phyloP scores from a whole-genome alignment of 2,113 vertebrate species.

The Colossoma macropomum region DNA sequence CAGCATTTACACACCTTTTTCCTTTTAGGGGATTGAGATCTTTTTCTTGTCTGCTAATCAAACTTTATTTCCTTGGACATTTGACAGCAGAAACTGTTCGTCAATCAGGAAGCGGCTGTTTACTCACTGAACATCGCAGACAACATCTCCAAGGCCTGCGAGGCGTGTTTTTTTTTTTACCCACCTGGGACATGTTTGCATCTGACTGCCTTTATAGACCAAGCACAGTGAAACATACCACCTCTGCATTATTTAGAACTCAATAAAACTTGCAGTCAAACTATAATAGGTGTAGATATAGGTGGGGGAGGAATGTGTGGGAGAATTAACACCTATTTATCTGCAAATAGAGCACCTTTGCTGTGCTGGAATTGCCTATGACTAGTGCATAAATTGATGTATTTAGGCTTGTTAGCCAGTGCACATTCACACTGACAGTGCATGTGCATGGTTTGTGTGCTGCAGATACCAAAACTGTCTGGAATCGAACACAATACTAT shows the following conservation, averaged over 20 bases:
- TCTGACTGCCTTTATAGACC: constrained; percentile 37
- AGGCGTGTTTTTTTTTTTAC: background rate
- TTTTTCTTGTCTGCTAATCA: background rate
- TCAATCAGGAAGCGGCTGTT: constrained; percentile 26
- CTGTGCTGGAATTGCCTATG: background rate
- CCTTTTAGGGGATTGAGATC: background rate
- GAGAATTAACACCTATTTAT: constrained; percentile 14
- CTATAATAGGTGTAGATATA: background rate
- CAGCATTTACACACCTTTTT: background rate
- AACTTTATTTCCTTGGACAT: constrained; percentile 24
- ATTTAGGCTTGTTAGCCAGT: background rate
- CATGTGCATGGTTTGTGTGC: background rate
- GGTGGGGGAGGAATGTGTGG: background rate
- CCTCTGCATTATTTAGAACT: constrained; percentile 48
- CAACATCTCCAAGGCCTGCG: constrained; percentile 29
- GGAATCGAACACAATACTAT: background rate
- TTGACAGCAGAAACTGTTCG: constrained; percentile 17
- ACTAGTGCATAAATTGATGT: background rate
- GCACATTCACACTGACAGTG: background rate
- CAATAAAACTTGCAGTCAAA: constrained; percentile 22
- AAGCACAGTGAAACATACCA: constrained; percentile 12
- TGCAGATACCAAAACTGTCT: background rate
- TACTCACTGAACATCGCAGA: constrained; percentile 37
- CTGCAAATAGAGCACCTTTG: constrained; percentile 14
- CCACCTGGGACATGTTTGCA: constrained; percentile 14